phyloP scores from a whole-genome alignment of 2,888 invertebrate species.

The Meteorus cinctellus region DNA sequence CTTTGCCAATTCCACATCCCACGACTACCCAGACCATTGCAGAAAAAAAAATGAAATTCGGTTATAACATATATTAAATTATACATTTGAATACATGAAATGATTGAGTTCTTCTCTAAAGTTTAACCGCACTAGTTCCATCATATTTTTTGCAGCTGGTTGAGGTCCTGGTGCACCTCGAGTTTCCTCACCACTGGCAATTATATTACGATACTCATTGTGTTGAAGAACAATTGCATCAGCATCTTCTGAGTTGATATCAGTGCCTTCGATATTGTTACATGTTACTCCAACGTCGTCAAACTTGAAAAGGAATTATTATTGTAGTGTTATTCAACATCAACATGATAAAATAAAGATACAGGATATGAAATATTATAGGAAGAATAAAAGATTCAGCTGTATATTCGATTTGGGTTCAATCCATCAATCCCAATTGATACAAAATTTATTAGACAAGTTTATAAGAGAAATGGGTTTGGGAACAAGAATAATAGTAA shows the following conservation, averaged over 20 bases:
- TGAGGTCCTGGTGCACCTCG: constrained; percentile 71
- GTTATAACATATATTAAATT: neutral
- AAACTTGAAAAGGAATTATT: constrained; percentile 46
- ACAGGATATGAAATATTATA: no score
- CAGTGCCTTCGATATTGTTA: constrained; percentile 51
- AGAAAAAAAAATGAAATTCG: neutral
- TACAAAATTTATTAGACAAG: no score
- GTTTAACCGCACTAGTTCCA: constrained; percentile 58
- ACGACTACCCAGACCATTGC: constrained; percentile 52
- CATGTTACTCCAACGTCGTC: constrained; percentile 56
- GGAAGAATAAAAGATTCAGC: no score
- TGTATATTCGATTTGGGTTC: no score
- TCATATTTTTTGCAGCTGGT: constrained; percentile 65
- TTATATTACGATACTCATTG: constrained; percentile 70
- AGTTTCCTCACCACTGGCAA: constrained; percentile 68
- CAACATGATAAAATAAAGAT: neutral
- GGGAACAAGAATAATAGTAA: no score
- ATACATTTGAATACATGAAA: neutral
- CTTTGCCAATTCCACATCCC: constrained; percentile 72
- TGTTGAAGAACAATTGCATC: constrained; percentile 71
- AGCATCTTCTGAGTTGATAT: constrained; percentile 67
- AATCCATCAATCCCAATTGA: no score
- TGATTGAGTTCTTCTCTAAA: neutral
- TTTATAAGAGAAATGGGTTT: no score
- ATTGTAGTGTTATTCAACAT: neutral